Evolutionary conservation across 2,888 invertebrate species (phyloP).

Genomic region (Coleophora deauratella): DNA sequence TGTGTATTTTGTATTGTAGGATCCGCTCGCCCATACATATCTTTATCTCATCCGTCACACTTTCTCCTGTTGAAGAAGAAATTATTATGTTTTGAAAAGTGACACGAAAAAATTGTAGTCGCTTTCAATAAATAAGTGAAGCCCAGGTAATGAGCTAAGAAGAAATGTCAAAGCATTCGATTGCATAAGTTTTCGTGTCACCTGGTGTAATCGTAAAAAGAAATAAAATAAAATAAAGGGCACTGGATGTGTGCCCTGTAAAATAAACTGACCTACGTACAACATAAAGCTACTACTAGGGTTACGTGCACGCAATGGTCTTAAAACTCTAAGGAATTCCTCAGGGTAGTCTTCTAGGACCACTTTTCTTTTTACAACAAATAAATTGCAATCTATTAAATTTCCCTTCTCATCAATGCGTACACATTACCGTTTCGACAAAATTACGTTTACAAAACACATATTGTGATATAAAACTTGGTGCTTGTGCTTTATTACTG

Average conservation of each 20-base stretch:
- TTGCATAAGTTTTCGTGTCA: conserved; percentile 31
- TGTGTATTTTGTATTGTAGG: conserved; percentile 44
- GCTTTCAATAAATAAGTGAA: too few species aligned
- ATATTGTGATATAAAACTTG: conserved; percentile 71
- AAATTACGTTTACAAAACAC: conserved; percentile 70
- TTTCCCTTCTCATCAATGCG: conserved; percentile 24
- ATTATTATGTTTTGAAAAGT: conserved; percentile 38
- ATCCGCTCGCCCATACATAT: conserved; percentile 69
- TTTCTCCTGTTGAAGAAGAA: conserved; percentile 55
- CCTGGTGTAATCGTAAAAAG: conserved; percentile 26
- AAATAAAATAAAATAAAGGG: conserved; percentile 30
- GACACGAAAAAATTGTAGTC: conserved; percentile 32
- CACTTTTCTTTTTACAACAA: conserved; percentile 1
- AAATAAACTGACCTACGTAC: conserved; percentile 60
- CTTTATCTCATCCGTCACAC: conserved; percentile 53
- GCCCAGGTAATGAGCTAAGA: too few species aligned
- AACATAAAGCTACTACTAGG: conserved; percentile 71
- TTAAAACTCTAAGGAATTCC: conserved; percentile 1
- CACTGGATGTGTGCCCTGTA: conserved; percentile 39
- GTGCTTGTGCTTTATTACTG: conserved; percentile 73
- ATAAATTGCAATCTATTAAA: not conserved
- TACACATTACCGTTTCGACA: conserved; percentile 65
- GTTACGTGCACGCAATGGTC: conserved; percentile 43
- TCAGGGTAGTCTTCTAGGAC: conserved; percentile 8
- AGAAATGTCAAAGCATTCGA: not conserved